Conservation (phyloP, 2,113 vertebrate species). For the Promerops cafer region DNA sequence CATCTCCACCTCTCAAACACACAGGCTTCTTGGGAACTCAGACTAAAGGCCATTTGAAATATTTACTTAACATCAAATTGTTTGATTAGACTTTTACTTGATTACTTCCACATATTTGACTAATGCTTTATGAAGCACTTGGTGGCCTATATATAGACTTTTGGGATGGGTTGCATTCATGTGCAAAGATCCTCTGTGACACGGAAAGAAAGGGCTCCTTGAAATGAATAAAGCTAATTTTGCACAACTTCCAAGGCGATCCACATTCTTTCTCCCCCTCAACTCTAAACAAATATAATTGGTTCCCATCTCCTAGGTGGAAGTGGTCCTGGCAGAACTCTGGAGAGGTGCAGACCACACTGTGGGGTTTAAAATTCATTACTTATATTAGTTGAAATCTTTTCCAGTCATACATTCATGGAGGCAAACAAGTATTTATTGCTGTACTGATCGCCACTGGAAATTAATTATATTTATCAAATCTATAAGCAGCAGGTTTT, state of each 20-base stretch:
- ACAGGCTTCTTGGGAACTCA: neutral
- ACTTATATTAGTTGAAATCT: neutral
- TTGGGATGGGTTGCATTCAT: neutral
- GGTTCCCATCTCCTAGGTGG: neutral
- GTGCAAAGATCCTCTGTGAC: neutral
- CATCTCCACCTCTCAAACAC: neutral
- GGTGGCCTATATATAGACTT: neutral
- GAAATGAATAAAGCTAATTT: neutral
- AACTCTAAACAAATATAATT: neutral
- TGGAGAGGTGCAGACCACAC: neutral
- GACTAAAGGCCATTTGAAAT: constrained; percentile 17
- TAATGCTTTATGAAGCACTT: neutral
- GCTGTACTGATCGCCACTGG: neutral
- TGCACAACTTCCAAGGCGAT: neutral
- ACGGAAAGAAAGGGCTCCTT: neutral
- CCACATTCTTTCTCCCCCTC: accelerated
- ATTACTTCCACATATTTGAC: constrained; percentile 33
- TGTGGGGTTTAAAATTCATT: neutral
- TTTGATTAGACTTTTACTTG: constrained; percentile 56
- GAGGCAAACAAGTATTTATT: neutral
- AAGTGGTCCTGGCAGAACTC: neutral
- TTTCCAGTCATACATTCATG: neutral
- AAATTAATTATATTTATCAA: neutral
- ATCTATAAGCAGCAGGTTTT: neutral
- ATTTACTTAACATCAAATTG: constrained; percentile 31